Base-by-base conservation (phyloP, 2,888 invertebrate genomes). In the Acanthacorydalis orientalis region DNA sequence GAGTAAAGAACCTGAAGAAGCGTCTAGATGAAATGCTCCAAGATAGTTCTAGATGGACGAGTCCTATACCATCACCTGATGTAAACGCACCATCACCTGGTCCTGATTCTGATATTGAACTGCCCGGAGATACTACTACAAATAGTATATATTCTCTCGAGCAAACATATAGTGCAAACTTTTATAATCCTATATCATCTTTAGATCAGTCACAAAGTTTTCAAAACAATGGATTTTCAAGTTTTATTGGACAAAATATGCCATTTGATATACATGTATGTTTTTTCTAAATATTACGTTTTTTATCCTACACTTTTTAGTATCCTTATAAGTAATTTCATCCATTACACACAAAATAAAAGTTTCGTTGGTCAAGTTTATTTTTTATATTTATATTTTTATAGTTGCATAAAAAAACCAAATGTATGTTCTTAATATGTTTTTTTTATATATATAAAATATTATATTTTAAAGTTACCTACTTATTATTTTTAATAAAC, bases 1-100 rank as follows among this genome's bases (percentile, higher is more conserved):
- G 92, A 50, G 89, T 96, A 1, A 83, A 88, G 58, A 78, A 79
- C 46, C 73, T 93, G 44, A 87, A 91, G 62, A 80, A 83, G 47
- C 89, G 88, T 60, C 65, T 93, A 15, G 88, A 88, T 55, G 91
- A 92, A 56, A 69, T 88, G 50, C 74, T 79, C 54, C 77, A 81
- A 14, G 78, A 77, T 7, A 64, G 93, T 48, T 72, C 77, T 1
- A 62, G 55, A 14, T 62, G 65, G 1, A 65, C 56, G 1, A 75
- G 74, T 61, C 83, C 83, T 0, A 68, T 82, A 12, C 83, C 83
- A 1, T 76, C 78, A 1, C 83, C 83, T 0, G 76, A 76, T n/a
- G 69, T 78, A 3, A 67, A 69, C 51, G 77, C 80, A 49, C 80
- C 80, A 1, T 86, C 86, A 1, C 87, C 87, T 7, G 81, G 80